Conservation (phyloP, 2,888 invertebrate species). For the Ormyrus thymus region DNA sequence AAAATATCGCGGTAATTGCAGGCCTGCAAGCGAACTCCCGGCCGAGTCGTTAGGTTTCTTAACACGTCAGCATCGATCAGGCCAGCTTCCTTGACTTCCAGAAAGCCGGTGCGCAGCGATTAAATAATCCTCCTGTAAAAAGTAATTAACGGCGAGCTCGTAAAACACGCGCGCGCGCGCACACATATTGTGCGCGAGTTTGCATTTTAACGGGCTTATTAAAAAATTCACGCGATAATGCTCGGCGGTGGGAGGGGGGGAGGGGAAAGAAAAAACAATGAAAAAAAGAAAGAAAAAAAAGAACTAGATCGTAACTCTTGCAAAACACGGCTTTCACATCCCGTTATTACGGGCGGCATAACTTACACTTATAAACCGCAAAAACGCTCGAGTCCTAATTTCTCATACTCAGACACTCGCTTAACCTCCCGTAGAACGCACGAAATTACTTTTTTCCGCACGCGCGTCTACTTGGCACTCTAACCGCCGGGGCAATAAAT, state of each 20-base stretch:
- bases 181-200: not conserved
- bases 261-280: conserved; percentile 2
- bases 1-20: too few species aligned
- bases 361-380: not conserved
- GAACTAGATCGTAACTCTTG: not conserved
- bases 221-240: too few species aligned
- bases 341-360: conserved; percentile 1
- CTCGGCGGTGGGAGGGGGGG: too few species aligned
- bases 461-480: not conserved
- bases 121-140: conserved; percentile 4
- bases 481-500: conserved; percentile 40
- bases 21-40: too few species aligned
- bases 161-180: not conserved
- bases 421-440: not conserved
- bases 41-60: too few species aligned
- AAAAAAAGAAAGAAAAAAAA: conserved; percentile 12
- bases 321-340: conserved; percentile 7
- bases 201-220: not conserved
- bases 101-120: too few species aligned
- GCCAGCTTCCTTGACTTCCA: too few species aligned
- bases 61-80: too few species aligned
- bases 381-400: conserved; percentile 16
- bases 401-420: conserved; percentile 3
- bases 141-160: not conserved
- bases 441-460: conserved; percentile 12